Base-by-base conservation (phyloP, 1,140 invertebrate genomes). In the Zeugodacus cucurbitae region DNA sequence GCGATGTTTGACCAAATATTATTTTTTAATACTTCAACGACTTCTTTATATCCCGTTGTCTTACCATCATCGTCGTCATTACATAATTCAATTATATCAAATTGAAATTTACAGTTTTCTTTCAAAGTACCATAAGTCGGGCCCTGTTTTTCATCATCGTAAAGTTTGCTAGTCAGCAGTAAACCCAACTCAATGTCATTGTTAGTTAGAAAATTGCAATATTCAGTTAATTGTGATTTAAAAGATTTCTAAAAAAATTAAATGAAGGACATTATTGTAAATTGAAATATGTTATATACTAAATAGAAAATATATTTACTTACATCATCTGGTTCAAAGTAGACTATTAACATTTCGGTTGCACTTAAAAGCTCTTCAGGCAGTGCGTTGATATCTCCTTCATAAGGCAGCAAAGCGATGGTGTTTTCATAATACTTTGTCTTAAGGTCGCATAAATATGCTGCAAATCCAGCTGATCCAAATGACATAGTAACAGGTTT, bases 351-450 rank as follows among this genome's bases (percentile, higher is more conserved):
- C 41, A 62, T 41, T 34, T 87, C 87, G 41, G 41, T 48, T 1
- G 41, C 58, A 20, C 67, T 41, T 41, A 87, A 44, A 26, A 67
- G 22, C 22, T 67, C 87, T 32, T 34, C 29, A 2, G 87, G 87
- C 14, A 87, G 17, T 87, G 37, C 59, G 6, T 32, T 20, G 29
- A 62, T n/a, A 41, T 87, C 37, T 29, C 54, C 41, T 11, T 87
- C 37, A 87, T 48, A 67, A 8, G 87, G 87, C 14, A 87, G 20
- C 41, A 87, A 54, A 26, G 58, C 32, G n/a, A 87, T 87, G 17
- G 37, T 62, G 37, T 70, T 87, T 87, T 87, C 87, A 64, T 87
- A 87, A 87, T 87, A 87, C 20, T 87, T 87, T n/a, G 87, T 87
- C 17, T 87, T 87, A 22, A 87, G 41, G 14, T 87, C 58, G 22